Conservation (phyloP, 37 sponge, comb jelly and placozoan genomes). For the Dysidea cf. avara region DNA sequence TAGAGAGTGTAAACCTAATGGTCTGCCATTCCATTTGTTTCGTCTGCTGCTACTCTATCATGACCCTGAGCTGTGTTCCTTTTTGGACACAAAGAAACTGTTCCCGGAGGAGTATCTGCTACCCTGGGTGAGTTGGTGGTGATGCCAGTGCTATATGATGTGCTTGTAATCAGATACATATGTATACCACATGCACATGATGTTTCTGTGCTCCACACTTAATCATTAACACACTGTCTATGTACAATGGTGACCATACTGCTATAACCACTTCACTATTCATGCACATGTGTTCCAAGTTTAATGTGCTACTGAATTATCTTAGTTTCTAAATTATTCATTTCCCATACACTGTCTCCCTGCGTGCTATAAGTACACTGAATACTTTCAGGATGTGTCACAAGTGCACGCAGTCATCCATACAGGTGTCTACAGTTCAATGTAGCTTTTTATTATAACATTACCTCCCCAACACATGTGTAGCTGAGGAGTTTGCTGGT, state of each 20-base stretch:
- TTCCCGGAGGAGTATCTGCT: conserved; percentile 80
- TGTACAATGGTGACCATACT: not conserved
- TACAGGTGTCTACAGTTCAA: not conserved
- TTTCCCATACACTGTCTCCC: not conserved
- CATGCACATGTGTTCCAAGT: too few relatives aligned
- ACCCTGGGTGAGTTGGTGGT: conserved; percentile 77
- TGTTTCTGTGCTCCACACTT: not conserved
- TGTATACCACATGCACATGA: not conserved
- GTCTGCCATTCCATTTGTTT: conserved; percentile 88
- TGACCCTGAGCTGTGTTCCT: conserved; percentile 91
- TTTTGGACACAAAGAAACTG: conserved; percentile 88
- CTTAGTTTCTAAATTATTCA: too few relatives aligned
- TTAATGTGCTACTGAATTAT: too few relatives aligned
- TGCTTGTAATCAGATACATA: conserved; percentile 8
- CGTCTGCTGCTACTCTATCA: conserved; percentile 93
- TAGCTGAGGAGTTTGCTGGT: conserved; percentile 82
- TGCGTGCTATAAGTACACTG: too few relatives aligned
- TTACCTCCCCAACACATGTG: too few relatives aligned
- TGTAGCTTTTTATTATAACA: too few relatives aligned
- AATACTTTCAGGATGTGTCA: too few relatives aligned
- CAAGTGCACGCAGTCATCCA: not conserved
- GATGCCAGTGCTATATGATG: too few relatives aligned
- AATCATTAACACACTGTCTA: not conserved
- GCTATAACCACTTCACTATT: not conserved
- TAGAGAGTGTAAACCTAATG: conserved; percentile 84